phyloP scores from a whole-genome alignment of 2,113 vertebrate genomes.

The Phycodurus eques region DNA sequence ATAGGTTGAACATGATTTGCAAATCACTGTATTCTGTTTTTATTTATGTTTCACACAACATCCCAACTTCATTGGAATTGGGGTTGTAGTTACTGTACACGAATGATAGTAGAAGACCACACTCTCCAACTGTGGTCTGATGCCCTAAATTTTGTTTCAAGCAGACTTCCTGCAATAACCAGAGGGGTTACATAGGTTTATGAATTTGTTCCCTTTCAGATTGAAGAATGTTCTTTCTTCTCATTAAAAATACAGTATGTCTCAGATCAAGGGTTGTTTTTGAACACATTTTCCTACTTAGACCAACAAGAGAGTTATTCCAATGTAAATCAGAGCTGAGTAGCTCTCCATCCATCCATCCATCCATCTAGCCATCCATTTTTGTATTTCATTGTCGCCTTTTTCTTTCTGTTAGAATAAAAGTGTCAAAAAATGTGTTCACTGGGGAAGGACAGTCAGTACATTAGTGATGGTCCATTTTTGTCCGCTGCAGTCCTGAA shows the following conservation, averaged over 20 bases:
- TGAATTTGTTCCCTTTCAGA: slow-evolving; percentile 23
- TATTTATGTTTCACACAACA: too few relatives aligned
- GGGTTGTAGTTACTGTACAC: too few relatives aligned
- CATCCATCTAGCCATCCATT: too few relatives aligned
- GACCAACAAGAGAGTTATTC: slow-evolving; percentile 11
- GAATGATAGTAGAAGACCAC: neutral
- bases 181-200: slow-evolving; percentile 25
- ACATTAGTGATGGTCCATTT: slow-evolving; percentile 91
- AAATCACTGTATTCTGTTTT: too few relatives aligned
- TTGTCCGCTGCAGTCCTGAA: slow-evolving; percentile 88
- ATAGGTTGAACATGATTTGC: too few relatives aligned
- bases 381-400: neutral
- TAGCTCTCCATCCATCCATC: neutral
- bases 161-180: slow-evolving; percentile 26
- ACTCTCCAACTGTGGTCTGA: slow-evolving; percentile 8
- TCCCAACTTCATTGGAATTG: too few relatives aligned
- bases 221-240: slow-evolving; percentile 15
- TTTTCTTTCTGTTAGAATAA: neutral
- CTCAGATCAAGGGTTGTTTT: neutral
- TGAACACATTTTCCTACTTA: slow-evolving; percentile 17
- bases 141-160: slow-evolving; percentile 15
- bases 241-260: slow-evolving; percentile 18
- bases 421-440: slow-evolving; percentile 40
- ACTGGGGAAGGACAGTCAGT: slow-evolving; percentile 77
- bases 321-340: neutral